Percentiles rank a stretch among this genome's conserved stretches.
phyloP scores from a whole-genome alignment of 2,797 vertebrate species.

The Sebastes elongatus region DNA sequence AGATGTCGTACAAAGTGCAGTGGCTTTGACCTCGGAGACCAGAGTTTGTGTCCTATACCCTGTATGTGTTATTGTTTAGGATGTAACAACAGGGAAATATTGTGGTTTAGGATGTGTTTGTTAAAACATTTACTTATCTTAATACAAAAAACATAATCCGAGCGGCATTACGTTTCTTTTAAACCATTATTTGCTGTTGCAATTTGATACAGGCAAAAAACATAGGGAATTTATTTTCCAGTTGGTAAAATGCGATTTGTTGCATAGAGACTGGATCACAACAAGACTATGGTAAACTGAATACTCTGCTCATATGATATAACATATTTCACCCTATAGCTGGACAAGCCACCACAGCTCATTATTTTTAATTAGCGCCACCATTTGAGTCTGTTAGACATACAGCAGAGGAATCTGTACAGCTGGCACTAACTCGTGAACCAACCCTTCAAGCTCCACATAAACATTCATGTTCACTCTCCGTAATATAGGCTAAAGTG shows the following conservation, averaged over 20 bases:
- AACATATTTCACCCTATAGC: background rate
- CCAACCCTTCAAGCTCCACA: background rate
- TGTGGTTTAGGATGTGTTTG: background rate
- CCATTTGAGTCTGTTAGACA: background rate
- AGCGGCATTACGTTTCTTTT: background rate
- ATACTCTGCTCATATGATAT: background rate
- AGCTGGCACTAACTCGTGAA: background rate
- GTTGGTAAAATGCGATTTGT: background rate
- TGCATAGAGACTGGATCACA: background rate
- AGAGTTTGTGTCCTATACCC: background rate
- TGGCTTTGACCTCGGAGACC: background rate
- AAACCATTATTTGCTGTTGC: background rate
- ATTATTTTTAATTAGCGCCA: conserved; percentile 42
- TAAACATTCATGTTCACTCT: background rate
- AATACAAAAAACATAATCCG: background rate
- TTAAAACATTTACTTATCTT: background rate
- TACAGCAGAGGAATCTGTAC: background rate
- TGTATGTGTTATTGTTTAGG: background rate
- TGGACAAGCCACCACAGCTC: background rate
- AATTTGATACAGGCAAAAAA: background rate
- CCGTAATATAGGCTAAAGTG: background rate
- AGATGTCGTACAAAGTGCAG: background rate
- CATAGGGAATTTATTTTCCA: background rate
- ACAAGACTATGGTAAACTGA: background rate
- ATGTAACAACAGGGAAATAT: background rate